Percentiles rank a stretch among this genome's conserved stretches.
phyloP scores from a whole-genome alignment of 2,888 invertebrate species.

The Plemyria rubiginata region DNA sequence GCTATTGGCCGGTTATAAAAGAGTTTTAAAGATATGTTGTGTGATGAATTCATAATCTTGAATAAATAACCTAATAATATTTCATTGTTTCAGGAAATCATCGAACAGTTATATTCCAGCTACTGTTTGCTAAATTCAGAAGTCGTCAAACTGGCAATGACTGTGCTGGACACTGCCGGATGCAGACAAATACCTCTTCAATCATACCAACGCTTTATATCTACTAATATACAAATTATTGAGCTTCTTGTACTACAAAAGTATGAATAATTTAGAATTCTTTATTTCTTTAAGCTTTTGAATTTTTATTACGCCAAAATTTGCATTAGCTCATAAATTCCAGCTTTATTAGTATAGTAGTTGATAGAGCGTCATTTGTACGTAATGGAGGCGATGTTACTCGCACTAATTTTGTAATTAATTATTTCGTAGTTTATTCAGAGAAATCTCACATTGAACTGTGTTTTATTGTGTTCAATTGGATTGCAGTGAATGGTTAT shows the following conservation, averaged over 20 bases:
- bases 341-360: slow-evolving; percentile 57
- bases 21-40: too few relatives aligned
- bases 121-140: slow-evolving; percentile 78
- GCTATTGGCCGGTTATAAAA: neutral
- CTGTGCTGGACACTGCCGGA: slow-evolving; percentile 69
- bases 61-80: too few relatives aligned
- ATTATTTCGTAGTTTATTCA: slow-evolving; percentile 60
- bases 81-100: neutral
- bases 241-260: neutral
- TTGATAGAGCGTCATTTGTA: slow-evolving; percentile 87
- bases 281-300: neutral
- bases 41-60: too few relatives aligned
- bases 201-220: slow-evolving; percentile 7
- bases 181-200: slow-evolving; percentile 46
- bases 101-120: slow-evolving; percentile 30
- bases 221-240: neutral
- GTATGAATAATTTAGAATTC: neutral
- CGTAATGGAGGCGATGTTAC: slow-evolving; percentile 87
- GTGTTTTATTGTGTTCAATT: slow-evolving; percentile 58
- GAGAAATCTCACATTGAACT: slow-evolving; percentile 69
- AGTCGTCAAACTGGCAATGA: slow-evolving; percentile 81
- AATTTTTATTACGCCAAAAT: slow-evolving; percentile 1
- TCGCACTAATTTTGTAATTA: slow-evolving; percentile 65
- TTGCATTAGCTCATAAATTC: slow-evolving; percentile 57
- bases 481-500: slow-evolving; percentile 70